Conservation (phyloP, 2,888 invertebrate genomes). For the Ophonus ardosiacus region DNA sequence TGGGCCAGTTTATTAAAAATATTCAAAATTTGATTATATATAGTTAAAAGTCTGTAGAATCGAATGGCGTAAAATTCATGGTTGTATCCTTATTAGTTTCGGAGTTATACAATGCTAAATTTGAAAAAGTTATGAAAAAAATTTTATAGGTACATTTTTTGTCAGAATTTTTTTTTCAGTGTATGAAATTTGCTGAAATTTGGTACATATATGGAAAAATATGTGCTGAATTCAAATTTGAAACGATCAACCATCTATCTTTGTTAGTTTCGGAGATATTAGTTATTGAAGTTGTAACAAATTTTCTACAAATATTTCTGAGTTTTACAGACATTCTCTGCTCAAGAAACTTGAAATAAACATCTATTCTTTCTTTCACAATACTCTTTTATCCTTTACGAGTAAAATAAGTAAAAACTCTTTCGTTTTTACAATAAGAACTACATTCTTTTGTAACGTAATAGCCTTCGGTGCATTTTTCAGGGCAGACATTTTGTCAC, state of each 20-base stretch:
- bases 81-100: neutral
- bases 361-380: neutral
- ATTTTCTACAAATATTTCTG: neutral
- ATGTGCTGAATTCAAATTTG: neutral
- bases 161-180: neutral
- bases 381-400: neutral
- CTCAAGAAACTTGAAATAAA: neutral
- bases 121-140: neutral
- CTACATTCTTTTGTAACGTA: neutral
- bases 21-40: constrained; percentile 46
- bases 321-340: neutral
- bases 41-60: neutral
- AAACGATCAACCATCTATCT: neutral
- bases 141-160: neutral
- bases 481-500: constrained; percentile 80
- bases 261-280: neutral
- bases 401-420: neutral
- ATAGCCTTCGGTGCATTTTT: constrained; percentile 9
- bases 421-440: neutral
- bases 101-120: neutral
- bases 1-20: neutral
- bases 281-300: neutral
- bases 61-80: neutral
- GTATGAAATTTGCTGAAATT: neutral
- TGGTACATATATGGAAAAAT: neutral